These are phyloP conservation scores for Drosophila parabipectinata DNA, from an alignment of 1,140 invertebrate species.

Conservation along the genomic window DNA sequence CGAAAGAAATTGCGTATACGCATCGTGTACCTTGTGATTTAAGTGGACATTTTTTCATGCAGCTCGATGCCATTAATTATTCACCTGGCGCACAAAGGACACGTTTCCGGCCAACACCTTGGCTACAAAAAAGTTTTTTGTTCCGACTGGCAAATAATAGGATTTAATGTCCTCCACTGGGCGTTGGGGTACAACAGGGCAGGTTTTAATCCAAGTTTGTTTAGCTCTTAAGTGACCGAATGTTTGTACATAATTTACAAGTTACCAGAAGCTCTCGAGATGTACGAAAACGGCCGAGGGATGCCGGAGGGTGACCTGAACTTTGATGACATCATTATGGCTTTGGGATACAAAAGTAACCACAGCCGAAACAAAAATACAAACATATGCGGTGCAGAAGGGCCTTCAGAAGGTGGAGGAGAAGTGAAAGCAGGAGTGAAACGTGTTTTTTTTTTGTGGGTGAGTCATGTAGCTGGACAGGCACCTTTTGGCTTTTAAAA, in stretches of 20 bases:
- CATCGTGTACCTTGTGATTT: conserved; percentile 24
- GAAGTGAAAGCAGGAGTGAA: conserved; percentile 1
- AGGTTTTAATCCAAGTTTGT: conserved; percentile 60
- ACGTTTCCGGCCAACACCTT: conserved; percentile 54
- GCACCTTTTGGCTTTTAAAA: conserved; percentile 77
- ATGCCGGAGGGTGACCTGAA: conserved; percentile 13
- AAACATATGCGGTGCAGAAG: neutral
- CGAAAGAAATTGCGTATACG: conserved; percentile 19
- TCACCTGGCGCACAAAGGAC: conserved; percentile 49
- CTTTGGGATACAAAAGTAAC: conserved; percentile 76
- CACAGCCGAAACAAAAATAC: conserved; percentile 35
- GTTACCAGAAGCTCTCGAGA: conserved; percentile 61
- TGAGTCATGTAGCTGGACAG: conserved; percentile 56
- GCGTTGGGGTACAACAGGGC: neutral
- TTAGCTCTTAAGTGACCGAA: conserved; percentile 49
- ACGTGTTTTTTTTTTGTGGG: conserved; percentile 30
- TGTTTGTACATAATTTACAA: conserved; percentile 76
- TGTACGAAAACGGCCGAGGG: conserved; percentile 28
- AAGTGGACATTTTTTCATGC: conserved; percentile 12
- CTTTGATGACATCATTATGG: conserved; percentile 79
- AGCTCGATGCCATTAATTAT: conserved; percentile 61
- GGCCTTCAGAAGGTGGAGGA: neutral
- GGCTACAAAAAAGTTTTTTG: conserved; percentile 24
- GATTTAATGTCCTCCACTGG: conserved; percentile 63
- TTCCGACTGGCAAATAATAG: conserved; percentile 62